phyloP scores from a whole-genome alignment of 2,113 vertebrate species.

The Rhea americana region DNA sequence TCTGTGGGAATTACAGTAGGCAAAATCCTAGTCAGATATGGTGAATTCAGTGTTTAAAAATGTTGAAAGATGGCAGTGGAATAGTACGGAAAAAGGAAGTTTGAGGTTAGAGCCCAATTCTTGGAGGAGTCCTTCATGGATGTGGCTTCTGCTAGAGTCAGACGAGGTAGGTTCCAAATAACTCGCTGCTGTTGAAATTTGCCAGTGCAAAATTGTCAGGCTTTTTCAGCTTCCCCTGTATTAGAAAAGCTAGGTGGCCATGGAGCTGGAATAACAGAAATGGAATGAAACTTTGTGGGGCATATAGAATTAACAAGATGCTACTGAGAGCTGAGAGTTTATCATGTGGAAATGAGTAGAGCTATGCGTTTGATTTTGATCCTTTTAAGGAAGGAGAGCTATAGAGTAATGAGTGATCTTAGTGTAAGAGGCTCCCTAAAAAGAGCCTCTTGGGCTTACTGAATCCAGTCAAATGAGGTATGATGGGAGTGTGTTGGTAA shows the following conservation, averaged over 20 bases:
- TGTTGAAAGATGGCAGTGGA: not conserved
- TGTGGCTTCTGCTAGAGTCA: accelerated
- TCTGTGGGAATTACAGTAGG: not conserved
- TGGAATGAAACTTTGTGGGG: not conserved
- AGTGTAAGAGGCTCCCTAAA: not conserved
- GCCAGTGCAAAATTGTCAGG: not conserved
- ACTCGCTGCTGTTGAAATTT: not conserved
- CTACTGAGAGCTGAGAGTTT: not conserved
- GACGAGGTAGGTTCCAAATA: not conserved
- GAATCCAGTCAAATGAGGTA: not conserved
- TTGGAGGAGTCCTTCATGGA: not conserved
- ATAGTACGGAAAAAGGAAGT: not conserved
- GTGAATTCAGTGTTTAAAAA: not conserved
- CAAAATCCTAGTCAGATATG: not conserved
- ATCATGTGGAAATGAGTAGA: not conserved
- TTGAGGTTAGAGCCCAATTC: not conserved
- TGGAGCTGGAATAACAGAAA: not conserved
- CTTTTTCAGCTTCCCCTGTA: not conserved
- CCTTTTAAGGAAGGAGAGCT: not conserved
- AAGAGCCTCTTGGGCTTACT: not conserved
- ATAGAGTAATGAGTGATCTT: not conserved
- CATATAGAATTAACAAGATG: not conserved
- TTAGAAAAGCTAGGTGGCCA: not conserved
- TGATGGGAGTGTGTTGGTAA: not conserved
- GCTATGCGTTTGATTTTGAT: not conserved